phyloP scores from a whole-genome alignment of 2,113 vertebrate species.

The Rostratula benghalensis region DNA sequence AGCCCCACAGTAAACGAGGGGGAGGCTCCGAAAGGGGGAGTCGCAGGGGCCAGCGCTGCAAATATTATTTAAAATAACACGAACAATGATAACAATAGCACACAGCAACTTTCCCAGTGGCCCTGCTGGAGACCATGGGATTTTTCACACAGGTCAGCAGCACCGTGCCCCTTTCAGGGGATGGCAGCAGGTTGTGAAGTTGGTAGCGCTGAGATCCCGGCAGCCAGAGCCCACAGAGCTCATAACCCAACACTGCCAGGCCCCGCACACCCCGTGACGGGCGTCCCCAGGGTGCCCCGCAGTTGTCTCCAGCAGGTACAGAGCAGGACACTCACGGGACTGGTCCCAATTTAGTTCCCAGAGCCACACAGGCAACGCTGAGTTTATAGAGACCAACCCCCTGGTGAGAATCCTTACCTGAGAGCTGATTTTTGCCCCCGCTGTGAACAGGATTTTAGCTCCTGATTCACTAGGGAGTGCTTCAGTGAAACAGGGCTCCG shows the following conservation, averaged over 20 bases:
- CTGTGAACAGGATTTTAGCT: neutral
- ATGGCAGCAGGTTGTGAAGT: neutral
- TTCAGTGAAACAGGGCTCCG: neutral
- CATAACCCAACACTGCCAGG: neutral
- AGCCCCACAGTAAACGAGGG: neutral
- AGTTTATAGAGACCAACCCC: neutral
- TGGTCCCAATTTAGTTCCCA: neutral
- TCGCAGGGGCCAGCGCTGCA: rapidly evolving
- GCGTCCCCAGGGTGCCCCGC: rapidly evolving
- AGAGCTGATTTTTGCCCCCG: neutral
- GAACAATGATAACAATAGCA: neutral
- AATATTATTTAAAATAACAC: neutral
- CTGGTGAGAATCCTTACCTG: neutral
- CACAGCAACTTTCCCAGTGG: neutral
- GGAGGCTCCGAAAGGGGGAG: slow-evolving; percentile 33
- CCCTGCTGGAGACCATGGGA: neutral
- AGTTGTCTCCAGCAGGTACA: rapidly evolving
- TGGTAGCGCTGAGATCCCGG: rapidly evolving
- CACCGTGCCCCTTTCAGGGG: rapidly evolving
- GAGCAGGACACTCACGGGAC: neutral
- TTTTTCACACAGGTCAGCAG: neutral
- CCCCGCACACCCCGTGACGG: rapidly evolving
- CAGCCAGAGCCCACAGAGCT: neutral
- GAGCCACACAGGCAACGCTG: rapidly evolving
- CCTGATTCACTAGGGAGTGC: neutral